A percentile compares a stretch with the other conserved stretches of the same genome.
Evolutionary conservation across 1,140 invertebrate genomes (phyloP).

Genomic region (Psix sp.): DNA sequence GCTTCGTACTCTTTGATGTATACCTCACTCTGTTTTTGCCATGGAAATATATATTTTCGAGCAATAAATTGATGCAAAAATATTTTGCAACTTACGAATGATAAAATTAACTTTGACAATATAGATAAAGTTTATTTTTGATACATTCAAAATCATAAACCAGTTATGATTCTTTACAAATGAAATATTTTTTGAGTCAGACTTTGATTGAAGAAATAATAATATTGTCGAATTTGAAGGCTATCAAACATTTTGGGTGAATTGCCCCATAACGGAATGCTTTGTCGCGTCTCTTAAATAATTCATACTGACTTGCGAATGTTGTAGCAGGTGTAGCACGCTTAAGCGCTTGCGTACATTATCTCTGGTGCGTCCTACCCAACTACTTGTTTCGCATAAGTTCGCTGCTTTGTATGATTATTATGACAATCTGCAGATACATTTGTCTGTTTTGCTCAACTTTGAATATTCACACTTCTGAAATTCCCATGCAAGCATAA

Average conservation of each 20-base stretch:
- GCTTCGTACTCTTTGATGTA: background rate
- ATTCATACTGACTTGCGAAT: conserved; percentile 45
- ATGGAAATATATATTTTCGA: too few relatives aligned
- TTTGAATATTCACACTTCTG: conserved; percentile 40
- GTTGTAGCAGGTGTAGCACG: conserved; percentile 45
- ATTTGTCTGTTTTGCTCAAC: conserved; percentile 16
- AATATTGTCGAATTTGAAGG: too few relatives aligned
- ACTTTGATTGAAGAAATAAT: too few relatives aligned
- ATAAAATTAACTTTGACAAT: too few relatives aligned
- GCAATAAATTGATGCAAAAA: too few relatives aligned
- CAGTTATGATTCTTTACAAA: too few relatives aligned
- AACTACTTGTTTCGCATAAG: conserved; percentile 48
- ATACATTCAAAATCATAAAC: too few relatives aligned
- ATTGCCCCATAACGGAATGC: conserved; percentile 38
- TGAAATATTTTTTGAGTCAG: too few relatives aligned
- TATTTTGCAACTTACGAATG: too few relatives aligned
- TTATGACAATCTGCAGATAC: conserved; percentile 40
- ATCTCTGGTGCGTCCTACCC: conserved; percentile 23
- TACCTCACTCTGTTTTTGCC: too few relatives aligned
- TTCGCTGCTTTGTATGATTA: conserved; percentile 19
- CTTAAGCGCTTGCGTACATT: conserved; percentile 26
- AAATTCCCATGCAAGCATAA: conserved; percentile 8
- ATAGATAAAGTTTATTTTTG: too few relatives aligned
- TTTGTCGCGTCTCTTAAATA: conserved; percentile 47
- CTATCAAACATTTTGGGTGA: conserved; percentile 57